Conservation (phyloP, 2,797 vertebrate genomes). For the Philypnodon macrostomus region DNA sequence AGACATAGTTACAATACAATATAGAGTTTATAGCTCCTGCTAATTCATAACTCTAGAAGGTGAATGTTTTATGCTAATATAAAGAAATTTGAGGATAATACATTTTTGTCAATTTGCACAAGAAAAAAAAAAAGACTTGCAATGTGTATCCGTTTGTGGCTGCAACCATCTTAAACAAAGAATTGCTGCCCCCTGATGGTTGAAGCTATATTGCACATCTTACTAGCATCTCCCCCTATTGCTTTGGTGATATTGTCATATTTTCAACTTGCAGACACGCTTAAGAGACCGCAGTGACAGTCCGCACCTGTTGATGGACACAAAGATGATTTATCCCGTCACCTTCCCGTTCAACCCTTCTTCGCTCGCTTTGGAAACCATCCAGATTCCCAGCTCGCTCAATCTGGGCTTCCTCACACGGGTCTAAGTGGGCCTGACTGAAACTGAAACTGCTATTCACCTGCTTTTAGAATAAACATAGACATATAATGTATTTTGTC, state of each 20-base stretch:
- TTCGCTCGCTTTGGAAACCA: constrained; percentile 92
- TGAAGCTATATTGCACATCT: neutral
- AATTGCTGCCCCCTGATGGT: neutral
- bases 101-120: too few relatives aligned
- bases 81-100: too few relatives aligned
- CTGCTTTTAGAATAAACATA: constrained; percentile 7
- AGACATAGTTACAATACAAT: too few relatives aligned
- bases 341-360: constrained; percentile 97
- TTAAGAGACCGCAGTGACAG: constrained; percentile 93
- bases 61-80: too few relatives aligned
- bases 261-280: constrained; percentile 79
- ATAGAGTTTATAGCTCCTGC: too few relatives aligned
- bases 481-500: constrained; percentile 3
- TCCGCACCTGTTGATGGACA: constrained; percentile 95
- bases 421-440: constrained; percentile 68
- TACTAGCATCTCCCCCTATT: too few relatives aligned
- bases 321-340: constrained; percentile 95
- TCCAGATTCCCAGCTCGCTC: constrained; percentile 93
- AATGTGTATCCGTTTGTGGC: too few relatives aligned
- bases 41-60: too few relatives aligned
- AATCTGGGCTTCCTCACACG: constrained; percentile 91
- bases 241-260: too few relatives aligned
- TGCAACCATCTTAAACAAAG: too few relatives aligned
- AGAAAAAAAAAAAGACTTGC: too few relatives aligned
- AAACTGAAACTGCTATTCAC: neutral